Evolutionary conservation across 2,888 invertebrate genomes (phyloP), one percentile per base, ranked within the genome.

Genomic region (Euproctis similis): DNA sequence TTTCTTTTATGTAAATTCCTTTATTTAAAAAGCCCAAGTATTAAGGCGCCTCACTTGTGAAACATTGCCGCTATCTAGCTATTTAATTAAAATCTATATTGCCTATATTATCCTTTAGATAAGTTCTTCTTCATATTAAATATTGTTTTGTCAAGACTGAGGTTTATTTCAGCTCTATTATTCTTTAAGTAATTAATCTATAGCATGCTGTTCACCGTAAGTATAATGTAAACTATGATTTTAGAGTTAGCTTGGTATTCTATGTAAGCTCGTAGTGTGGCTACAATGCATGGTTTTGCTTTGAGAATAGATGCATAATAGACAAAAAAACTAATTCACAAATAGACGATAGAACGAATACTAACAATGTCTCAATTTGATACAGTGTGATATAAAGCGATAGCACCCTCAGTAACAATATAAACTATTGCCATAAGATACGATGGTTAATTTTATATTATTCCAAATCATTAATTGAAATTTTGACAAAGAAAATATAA

Each of bases 1-100:
- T 59, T 54, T 65, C 57, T 59, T 23, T 52, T 60, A 42, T 64
- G 46, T 67, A 57, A 54, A 60, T 56, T 56, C 56, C 57, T 60
- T 52, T 52, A 59, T 47, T 46, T 46, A n/a, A 44, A 60, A 58
- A 64, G 55, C 65, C 69, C 61, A 52, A 60, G 41, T 66, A n/a
- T n/a, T n/a, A 77, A 76, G 82, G 82, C 82, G 82, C 84, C 81
- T 82, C 82, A 84, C 82, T 84, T 84, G 82, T 84, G 82, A 78
- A 73, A 82, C 82, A 70, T 61, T 31, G 63, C 68, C 57, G 68
- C 71, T 69, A 34, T 22, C 21, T 34, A 65, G 76, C 77, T 77
- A 44, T 44, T 41, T 54, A 51, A 46, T 14, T 46, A 27, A 50
- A 46, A 46, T 47, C 45, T 50, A 31, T 39, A 29, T 31, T 50